Percentiles rank a stretch among this genome's conserved stretches.
phyloP scores from a whole-genome alignment of 2,888 invertebrate species.

The Molanna angustata region DNA sequence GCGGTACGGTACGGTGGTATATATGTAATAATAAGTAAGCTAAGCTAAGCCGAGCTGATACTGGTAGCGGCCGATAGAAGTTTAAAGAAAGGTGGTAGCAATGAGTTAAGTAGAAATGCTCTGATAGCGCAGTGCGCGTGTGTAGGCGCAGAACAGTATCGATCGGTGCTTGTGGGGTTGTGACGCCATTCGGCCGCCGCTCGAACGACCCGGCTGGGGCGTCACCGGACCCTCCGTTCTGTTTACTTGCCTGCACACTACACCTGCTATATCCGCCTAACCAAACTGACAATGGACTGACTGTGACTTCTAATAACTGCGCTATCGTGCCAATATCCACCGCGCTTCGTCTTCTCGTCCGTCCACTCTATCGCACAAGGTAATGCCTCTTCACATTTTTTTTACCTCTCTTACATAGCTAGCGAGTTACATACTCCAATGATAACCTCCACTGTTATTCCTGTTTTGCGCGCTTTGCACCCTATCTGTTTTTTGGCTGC shows the following conservation, averaged over 20 bases:
- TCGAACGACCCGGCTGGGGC: constrained; percentile 37
- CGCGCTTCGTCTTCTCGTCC: constrained; percentile 40
- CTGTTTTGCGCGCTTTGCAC: neutral
- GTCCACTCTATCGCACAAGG: constrained; percentile 40
- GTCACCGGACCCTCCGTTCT: constrained; percentile 39
- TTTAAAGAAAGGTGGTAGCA: too few species aligned
- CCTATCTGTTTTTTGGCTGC: too few species aligned
- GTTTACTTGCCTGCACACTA: constrained; percentile 31
- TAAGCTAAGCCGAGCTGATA: too few species aligned
- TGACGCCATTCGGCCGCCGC: constrained; percentile 34
- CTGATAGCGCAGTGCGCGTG: too few species aligned
- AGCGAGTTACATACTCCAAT: constrained; percentile 34
- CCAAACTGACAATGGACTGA: constrained; percentile 18
- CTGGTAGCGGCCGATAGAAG: too few species aligned
- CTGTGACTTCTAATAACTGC: constrained; percentile 5
- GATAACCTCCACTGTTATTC: constrained; percentile 5
- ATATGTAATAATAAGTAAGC: too few species aligned
- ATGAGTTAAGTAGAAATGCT: too few species aligned
- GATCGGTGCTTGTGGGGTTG: constrained; percentile 33
- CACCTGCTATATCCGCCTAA: constrained; percentile 44
- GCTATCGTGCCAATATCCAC: constrained; percentile 27
- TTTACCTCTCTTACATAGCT: neutral
- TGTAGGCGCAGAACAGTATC: constrained; percentile 36
- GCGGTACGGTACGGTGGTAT: too few species aligned
- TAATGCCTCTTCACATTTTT: neutral